Base-by-base conservation (phyloP, 2,113 vertebrate genomes). In the Caloenas nicobarica region DNA sequence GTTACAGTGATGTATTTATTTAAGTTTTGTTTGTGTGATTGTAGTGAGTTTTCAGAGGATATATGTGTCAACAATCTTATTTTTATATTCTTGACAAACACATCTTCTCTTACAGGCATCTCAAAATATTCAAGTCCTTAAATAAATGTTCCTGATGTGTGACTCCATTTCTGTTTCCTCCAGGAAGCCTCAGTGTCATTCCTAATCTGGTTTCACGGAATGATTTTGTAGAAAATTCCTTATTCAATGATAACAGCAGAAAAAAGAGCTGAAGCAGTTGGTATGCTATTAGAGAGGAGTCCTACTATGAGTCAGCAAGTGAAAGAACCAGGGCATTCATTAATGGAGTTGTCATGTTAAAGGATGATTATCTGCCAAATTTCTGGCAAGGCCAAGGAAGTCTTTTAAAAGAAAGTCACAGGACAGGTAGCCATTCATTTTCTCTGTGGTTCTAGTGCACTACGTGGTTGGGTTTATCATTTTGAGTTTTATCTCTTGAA, bases 281-380 rank as follows among this genome's bases (percentile, higher is more conserved):
- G 22, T 82, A 65, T 82, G 76, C 89, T 70, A 65, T 66, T 76
- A 64, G 22, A 79, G 50, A 91, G n/a, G n/a, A 13, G 26, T 89
- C 81, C 70, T 73, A 66, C 66, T 89, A 89, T 88, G 66, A 95
- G 70, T 93, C 91, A 89, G 89, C 79, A 95, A 96, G 78, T 61
- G 78, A 89, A 85, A 79, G 73, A 84, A 48, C 56, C 2, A 19
- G 23, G 78, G 13, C 70, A 91, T 81, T 95, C 89, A 93, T 95
- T 96, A 96, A 95, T 92, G 89, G 84, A 95, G 78, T 92, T 95
- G 84, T 96, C 84, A 73, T 79, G 57, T 71, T 95, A 97, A 95
- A 95, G 70, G 78, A 95, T 85, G 70, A 95, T 95, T 95, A 91
- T 92, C 89, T 95, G 91, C 84, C 93, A 92, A 89, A 88, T 89